phyloP scores from a whole-genome alignment of 2,888 invertebrate species.

The Molorchus minor region DNA sequence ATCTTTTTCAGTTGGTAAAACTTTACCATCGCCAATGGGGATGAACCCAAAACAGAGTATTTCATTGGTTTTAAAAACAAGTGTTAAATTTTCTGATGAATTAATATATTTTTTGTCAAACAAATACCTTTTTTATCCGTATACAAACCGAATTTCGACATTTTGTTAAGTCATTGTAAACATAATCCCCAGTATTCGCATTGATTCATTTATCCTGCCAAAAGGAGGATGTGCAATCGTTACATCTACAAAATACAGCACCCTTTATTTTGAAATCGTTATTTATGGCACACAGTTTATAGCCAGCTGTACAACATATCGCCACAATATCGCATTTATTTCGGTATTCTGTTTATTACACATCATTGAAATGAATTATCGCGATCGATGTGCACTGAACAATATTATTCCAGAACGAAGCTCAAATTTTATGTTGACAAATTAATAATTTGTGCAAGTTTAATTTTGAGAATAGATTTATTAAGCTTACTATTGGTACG shows the following conservation, averaged over 20 bases:
- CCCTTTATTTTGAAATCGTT: not conserved
- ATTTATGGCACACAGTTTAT: not conserved
- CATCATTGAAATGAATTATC: constrained; percentile 7
- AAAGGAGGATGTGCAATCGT: not conserved
- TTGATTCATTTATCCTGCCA: not conserved
- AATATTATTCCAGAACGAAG: not conserved
- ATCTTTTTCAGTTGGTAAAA: too few relatives aligned
- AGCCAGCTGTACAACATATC: not conserved
- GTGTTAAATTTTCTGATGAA: too few relatives aligned
- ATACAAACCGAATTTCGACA: not conserved
- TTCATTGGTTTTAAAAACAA: too few relatives aligned
- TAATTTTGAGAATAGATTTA: too few relatives aligned
- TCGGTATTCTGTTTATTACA: constrained; percentile 4
- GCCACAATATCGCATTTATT: constrained; percentile 7
- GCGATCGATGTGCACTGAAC: constrained; percentile 1
- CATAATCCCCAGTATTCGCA: not conserved
- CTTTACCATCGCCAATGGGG: too few relatives aligned
- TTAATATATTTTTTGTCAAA: not conserved
- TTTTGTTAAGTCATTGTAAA: not conserved
- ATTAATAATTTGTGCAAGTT: too few relatives aligned
- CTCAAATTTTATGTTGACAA: constrained; percentile 10
- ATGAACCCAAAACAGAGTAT: too few relatives aligned
- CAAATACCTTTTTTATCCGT: not conserved
- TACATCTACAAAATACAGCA: not conserved
- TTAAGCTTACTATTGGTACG: too few relatives aligned